Conservation (phyloP, 2,113 vertebrate species). For the Peromyscus leucopus region DNA sequence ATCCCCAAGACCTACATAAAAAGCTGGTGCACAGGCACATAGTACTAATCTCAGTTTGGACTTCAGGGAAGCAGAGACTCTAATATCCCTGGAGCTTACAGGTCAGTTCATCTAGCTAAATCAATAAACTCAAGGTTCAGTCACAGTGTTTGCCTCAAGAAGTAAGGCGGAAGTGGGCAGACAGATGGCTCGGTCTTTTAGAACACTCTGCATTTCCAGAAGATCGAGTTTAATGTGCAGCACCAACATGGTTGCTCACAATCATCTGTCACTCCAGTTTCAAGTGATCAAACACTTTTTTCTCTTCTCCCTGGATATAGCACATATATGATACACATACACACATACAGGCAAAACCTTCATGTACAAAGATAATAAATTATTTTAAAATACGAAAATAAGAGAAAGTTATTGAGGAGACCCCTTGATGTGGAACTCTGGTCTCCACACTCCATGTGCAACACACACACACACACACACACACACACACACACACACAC, state of each 20-base stretch:
- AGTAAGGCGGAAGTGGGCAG: background rate
- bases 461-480: background rate
- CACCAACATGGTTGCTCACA: background rate
- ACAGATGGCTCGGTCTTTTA: background rate
- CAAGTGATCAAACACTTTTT: background rate
- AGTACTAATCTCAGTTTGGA: background rate
- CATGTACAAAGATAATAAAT: background rate
- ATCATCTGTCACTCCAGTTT: too few relatives aligned
- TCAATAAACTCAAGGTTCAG: background rate
- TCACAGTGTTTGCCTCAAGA: background rate
- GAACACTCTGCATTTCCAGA: background rate
- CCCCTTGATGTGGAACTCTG: background rate
- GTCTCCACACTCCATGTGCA: background rate
- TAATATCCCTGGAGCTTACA: background rate
- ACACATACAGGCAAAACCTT: background rate
- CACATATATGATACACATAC: too few relatives aligned
- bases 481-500: background rate
- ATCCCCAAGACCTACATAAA: background rate
- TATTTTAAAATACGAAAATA: background rate
- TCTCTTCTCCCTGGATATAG: background rate
- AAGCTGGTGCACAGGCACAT: background rate
- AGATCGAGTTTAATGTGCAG: background rate
- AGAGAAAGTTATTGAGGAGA: background rate
- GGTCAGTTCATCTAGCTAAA: background rate
- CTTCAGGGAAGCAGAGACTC: background rate